Percentiles rank a stretch among this genome's conserved stretches.
Evolutionary conservation across 35 echinoderm and acorn worm genomes (phyloP).

Genomic region (Heliocidaris tuberculata): DNA sequence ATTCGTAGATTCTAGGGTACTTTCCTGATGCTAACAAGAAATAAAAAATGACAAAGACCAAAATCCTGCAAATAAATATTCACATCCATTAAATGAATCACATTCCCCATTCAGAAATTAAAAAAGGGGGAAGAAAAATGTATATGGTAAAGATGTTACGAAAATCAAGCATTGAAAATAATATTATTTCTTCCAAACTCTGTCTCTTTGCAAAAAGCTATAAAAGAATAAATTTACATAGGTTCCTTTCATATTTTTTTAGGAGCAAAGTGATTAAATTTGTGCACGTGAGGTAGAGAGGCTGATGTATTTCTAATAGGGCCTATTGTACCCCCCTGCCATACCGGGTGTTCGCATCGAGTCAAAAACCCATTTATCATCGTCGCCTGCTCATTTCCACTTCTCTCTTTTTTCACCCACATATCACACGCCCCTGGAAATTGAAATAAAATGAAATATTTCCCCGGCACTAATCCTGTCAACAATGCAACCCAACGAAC

Average conservation of each 20-base stretch:
- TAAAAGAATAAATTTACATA: neutral
- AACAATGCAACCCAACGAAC: neutral
- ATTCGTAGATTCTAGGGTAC: neutral
- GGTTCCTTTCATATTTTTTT: neutral
- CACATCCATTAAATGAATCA: neutral
- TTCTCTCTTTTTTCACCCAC: neutral
- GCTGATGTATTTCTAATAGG: neutral
- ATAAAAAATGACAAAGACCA: neutral
- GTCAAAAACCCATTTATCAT: conserved; percentile 12
- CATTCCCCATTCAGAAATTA: neutral
- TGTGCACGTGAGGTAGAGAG: neutral
- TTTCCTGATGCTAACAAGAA: neutral
- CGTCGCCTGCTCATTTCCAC: neutral
- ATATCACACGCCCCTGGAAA: neutral
- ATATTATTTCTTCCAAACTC: neutral
- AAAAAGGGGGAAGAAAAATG: neutral
- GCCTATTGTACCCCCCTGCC: neutral
- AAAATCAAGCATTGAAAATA: neutral
- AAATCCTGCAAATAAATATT: neutral
- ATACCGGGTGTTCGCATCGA: neutral
- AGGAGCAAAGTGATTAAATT: conserved; percentile 4
- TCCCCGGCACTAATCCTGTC: neutral
- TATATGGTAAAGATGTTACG: neutral
- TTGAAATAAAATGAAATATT: conserved; percentile 20
- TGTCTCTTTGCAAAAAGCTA: neutral